These are phyloP conservation scores for Coilia nasus DNA, from an alignment of 2,797 vertebrate genomes.

Conservation along the genomic window DNA sequence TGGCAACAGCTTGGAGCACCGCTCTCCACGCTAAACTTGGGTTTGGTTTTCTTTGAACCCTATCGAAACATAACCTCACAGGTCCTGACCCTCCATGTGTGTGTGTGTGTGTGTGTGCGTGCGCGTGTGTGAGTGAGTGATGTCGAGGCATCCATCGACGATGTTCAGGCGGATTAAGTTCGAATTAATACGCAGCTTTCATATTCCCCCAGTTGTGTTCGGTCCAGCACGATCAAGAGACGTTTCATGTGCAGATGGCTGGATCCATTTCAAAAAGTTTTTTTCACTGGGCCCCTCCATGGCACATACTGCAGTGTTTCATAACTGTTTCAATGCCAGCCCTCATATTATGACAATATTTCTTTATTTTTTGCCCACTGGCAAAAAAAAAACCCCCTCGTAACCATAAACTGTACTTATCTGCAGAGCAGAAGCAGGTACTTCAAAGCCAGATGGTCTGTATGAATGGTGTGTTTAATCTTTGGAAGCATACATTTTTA, in stretches of 20 bases:
- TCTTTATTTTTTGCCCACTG: neutral
- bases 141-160: conserved; percentile 61
- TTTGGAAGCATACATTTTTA: conserved; percentile 48
- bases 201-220: conserved; percentile 61
- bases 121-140: conserved; percentile 44
- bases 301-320: neutral
- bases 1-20: conserved; percentile 49
- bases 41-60: conserved; percentile 66
- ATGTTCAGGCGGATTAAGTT: conserved; percentile 75
- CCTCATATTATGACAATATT: conserved; percentile 10
- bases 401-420: conserved; percentile 33
- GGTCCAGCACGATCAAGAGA: conserved; percentile 49
- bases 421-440: neutral
- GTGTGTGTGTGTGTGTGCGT: conserved; percentile 29
- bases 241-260: conserved; percentile 57
- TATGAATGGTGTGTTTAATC: conserved; percentile 32
- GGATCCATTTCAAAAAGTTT: conserved; percentile 61
- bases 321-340: neutral
- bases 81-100: conserved; percentile 51
- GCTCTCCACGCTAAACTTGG: conserved; percentile 58
- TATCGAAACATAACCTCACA: conserved; percentile 35
- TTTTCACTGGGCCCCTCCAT: neutral
- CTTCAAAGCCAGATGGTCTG: conserved; percentile 23
- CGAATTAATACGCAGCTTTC: conserved; percentile 72
- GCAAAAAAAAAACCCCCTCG: conserved; percentile 23